These are phyloP conservation scores for Priocnemis perturbator DNA, from an alignment of 2,888 invertebrate species.

Conservation along the genomic window DNA sequence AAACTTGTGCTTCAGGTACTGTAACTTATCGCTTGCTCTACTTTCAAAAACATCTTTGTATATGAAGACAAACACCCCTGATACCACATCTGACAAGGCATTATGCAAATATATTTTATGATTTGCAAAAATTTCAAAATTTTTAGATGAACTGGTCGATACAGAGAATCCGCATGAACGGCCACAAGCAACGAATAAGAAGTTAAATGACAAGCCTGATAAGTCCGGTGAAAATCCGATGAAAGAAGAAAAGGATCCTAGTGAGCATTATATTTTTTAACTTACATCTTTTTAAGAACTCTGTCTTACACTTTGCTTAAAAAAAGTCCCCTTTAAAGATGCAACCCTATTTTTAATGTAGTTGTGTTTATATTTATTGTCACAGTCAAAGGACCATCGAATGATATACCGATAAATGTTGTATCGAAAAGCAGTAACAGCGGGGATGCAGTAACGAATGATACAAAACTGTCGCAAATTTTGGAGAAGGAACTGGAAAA, in stretches of 20 bases:
- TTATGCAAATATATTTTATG: too few species aligned
- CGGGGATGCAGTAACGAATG: background rate
- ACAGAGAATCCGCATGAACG: background rate
- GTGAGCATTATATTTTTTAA: conserved; percentile 10
- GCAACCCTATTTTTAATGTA: too few species aligned
- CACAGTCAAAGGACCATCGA: background rate
- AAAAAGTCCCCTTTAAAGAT: background rate
- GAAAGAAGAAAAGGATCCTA: background rate
- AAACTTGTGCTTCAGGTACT: too few species aligned
- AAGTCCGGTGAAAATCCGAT: background rate
- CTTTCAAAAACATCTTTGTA: too few species aligned
- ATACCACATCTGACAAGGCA: background rate
- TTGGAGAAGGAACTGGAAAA: background rate
- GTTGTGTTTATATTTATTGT: background rate
- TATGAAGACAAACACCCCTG: too few species aligned
- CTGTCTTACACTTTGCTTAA: background rate
- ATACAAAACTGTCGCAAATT: background rate
- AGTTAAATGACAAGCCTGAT: background rate
- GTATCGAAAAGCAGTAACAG: background rate
- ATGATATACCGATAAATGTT: conserved; percentile 1
- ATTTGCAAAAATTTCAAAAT: background rate
- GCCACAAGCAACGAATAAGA: background rate
- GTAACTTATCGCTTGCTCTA: too few species aligned
- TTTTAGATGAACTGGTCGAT: background rate
- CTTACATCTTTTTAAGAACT: too few species aligned